Percentiles rank a stretch among this genome's conserved stretches.
These are phyloP conservation scores for Anolis sagrei DNA, from an alignment of 2,113 vertebrate genomes.

Conservation along the genomic window DNA sequence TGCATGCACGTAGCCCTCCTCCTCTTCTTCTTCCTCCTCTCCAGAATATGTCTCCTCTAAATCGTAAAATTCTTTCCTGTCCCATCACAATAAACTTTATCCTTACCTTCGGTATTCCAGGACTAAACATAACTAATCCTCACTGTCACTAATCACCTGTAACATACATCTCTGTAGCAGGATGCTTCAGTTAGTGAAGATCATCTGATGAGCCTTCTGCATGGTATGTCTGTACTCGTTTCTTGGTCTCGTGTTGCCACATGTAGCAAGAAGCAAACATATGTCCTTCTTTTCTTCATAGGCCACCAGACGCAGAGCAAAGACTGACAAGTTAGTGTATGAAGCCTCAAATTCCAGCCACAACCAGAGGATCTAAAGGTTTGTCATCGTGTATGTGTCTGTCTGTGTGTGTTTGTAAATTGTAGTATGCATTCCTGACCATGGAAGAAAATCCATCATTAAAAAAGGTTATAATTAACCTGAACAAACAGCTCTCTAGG, in stretches of 20 bases:
- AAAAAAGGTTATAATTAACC: too few species aligned
- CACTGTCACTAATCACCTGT: neutral
- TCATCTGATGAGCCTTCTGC: conserved; percentile 28
- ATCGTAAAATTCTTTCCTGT: conserved; percentile 3
- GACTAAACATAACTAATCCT: conserved; percentile 58
- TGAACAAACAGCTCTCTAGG: too few species aligned
- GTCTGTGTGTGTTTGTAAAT: neutral
- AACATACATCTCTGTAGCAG: neutral
- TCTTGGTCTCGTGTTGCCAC: neutral
- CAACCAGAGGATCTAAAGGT: conserved; percentile 60
- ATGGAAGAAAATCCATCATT: too few species aligned
- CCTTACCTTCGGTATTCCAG: conserved; percentile 28
- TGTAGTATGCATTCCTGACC: neutral
- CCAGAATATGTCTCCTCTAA: conserved; percentile 42
- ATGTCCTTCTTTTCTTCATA: conserved; percentile 58
- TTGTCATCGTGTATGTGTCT: conserved; percentile 19
- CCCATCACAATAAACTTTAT: conserved; percentile 21
- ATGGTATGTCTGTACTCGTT: neutral
- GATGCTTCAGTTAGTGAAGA: conserved; percentile 12
- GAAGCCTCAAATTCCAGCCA: conserved; percentile 75
- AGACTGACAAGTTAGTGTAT: conserved; percentile 68
- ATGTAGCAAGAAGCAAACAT: conserved; percentile 13
- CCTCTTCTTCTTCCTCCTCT: conserved; percentile 26
- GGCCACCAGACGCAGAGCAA: conserved; percentile 76
- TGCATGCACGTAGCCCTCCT: conserved; percentile 35